A percentile compares a stretch with the other conserved stretches of the same genome.
Conservation (phyloP, 2,113 vertebrate genomes). For the Columba livia region DNA sequence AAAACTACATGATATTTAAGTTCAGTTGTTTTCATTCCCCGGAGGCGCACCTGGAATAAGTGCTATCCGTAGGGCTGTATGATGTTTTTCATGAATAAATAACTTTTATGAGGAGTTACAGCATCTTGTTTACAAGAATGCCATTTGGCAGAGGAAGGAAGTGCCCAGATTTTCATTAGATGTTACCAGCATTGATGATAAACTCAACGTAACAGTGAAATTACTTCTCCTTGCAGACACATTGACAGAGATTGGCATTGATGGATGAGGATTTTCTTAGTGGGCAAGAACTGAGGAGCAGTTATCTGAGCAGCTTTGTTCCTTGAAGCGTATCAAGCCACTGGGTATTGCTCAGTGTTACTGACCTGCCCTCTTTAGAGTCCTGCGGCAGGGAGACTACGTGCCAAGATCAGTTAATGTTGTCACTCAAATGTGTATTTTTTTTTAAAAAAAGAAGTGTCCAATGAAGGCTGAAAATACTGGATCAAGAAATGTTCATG, state of each 20-base stretch:
- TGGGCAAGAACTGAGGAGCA: neutral
- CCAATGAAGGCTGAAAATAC: neutral
- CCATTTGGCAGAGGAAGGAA: neutral
- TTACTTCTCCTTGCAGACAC: neutral
- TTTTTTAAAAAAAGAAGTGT: neutral
- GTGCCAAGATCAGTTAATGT: neutral
- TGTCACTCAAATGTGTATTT: neutral
- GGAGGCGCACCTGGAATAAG: neutral
- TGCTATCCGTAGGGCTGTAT: neutral
- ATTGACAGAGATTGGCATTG: neutral
- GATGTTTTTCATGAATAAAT: neutral
- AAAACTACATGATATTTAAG: neutral
- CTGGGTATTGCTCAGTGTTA: neutral
- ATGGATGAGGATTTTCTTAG: neutral
- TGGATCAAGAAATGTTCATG: neutral
- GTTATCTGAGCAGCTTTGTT: slow-evolving; percentile 28
- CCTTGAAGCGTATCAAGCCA: neutral
- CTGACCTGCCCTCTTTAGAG: neutral
- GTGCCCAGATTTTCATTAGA: neutral
- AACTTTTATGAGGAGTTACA: neutral
- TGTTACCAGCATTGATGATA: neutral
- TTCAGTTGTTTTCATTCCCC: neutral
- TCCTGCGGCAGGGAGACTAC: neutral
- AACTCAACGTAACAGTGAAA: neutral
- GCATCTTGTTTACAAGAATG: neutral